A percentile compares a stretch with the other conserved stretches of the same genome.
Evolutionary conservation across 1,140 invertebrate genomes (phyloP).

Genomic region (Glomeris maerens): DNA sequence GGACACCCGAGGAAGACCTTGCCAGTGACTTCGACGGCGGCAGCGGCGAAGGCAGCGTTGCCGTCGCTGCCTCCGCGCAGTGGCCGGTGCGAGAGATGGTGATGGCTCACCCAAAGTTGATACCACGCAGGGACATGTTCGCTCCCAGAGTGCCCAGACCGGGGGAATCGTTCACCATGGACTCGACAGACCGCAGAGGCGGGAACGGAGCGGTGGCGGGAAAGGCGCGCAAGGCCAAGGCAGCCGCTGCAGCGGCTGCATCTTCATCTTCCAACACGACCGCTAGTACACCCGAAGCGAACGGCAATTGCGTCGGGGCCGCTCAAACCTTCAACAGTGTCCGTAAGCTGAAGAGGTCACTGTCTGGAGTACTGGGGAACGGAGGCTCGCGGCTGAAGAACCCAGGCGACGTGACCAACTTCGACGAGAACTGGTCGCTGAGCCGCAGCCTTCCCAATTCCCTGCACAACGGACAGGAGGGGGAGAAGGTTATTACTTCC

Average conservation of each 20-base stretch:
- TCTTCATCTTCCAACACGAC: too few species aligned
- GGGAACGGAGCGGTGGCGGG: too few species aligned
- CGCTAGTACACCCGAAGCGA: too few species aligned
- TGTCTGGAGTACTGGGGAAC: slow-evolving; percentile 45
- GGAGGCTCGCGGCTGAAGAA: slow-evolving; percentile 4
- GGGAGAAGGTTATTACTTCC: slow-evolving; percentile 14
- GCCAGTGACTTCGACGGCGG: slow-evolving; percentile 33
- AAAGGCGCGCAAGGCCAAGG: slow-evolving; percentile 8
- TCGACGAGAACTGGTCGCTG: slow-evolving; percentile 38
- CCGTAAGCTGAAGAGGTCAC: slow-evolving; percentile 38
- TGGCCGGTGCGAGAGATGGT: slow-evolving; percentile 10
- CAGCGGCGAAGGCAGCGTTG: not conserved
- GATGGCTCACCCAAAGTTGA: slow-evolving; percentile 39
- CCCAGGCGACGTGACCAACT: not conserved
- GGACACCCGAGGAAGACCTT: slow-evolving; percentile 70
- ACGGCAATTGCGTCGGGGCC: too few species aligned
- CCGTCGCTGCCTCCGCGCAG: not conserved
- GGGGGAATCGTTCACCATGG: slow-evolving; percentile 35
- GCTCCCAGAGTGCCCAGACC: slow-evolving; percentile 26
- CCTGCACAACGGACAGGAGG: slow-evolving; percentile 42
- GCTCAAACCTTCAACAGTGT: slow-evolving; percentile 20
- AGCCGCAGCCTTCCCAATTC: slow-evolving; percentile 63
- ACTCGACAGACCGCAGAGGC: not conserved
- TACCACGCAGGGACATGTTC: slow-evolving; percentile 49
- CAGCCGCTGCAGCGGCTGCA: slow-evolving; percentile 9